Percentiles rank a stretch among this genome's conserved stretches.
Evolutionary conservation across 2,888 invertebrate species (phyloP).

Genomic region (Caenorhabditis sp.): DNA sequence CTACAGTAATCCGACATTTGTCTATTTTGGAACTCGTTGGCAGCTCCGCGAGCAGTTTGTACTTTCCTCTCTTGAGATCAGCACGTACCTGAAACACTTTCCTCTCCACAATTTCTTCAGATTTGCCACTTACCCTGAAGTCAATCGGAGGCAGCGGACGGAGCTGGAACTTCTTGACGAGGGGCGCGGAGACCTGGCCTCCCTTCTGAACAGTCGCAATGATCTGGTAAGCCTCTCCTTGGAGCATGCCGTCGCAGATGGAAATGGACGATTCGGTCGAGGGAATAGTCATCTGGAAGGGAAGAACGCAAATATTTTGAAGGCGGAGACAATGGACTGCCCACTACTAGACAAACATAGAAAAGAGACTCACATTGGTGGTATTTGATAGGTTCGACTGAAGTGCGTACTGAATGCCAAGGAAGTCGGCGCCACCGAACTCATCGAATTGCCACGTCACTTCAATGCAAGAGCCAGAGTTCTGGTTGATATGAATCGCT

Average conservation of each 20-base stretch:
- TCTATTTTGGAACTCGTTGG: conserved; percentile 63
- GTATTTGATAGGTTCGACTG: conserved; percentile 36
- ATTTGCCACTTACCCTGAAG: conserved; percentile 60
- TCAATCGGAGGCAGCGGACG: conserved; percentile 73
- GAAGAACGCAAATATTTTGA: too few relatives aligned
- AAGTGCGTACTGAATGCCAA: conserved; percentile 40
- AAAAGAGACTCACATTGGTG: conserved; percentile 41
- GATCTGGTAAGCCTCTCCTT: conserved; percentile 71
- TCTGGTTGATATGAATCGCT: conserved; percentile 67
- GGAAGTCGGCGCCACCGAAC: conserved; percentile 48
- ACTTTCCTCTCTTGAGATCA: conserved; percentile 73
- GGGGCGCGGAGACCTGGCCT: conserved; percentile 66
- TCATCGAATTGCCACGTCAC: conserved; percentile 67
- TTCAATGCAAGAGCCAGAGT: conserved; percentile 70
- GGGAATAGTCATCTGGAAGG: conserved; percentile 50
- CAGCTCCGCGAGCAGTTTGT: conserved; percentile 65
- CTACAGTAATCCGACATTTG: conserved; percentile 68
- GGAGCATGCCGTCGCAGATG: conserved; percentile 70
- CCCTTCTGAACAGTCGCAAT: conserved; percentile 74
- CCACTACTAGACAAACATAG: conserved; percentile 4
- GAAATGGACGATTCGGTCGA: conserved; percentile 57
- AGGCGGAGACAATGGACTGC: conserved; percentile 7
- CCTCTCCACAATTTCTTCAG: too few relatives aligned
- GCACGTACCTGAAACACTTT: conserved; percentile 65
- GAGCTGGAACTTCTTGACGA: conserved; percentile 69